Conservation (phyloP, 2,113 vertebrate genomes). For the Centrocercus urophasianus region DNA sequence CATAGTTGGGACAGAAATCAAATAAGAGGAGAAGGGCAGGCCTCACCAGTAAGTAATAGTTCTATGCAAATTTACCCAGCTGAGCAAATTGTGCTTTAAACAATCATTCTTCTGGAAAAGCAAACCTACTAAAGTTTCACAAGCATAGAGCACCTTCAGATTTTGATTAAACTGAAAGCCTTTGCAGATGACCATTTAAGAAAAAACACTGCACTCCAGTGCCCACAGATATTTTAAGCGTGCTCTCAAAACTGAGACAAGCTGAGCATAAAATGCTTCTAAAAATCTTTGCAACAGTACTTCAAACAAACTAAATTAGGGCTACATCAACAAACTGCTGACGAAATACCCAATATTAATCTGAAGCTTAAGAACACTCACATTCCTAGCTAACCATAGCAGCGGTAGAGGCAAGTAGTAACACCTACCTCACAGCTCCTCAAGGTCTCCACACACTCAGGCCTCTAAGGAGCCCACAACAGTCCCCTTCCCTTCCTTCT, state of each 20-base stretch:
- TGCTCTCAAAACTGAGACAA: neutral
- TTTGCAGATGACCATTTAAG: neutral
- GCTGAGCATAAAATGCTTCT: neutral
- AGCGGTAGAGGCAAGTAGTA: rapidly evolving
- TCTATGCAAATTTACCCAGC: neutral
- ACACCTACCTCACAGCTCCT: neutral
- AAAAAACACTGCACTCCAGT: too few relatives aligned
- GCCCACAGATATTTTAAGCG: neutral
- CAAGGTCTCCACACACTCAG: neutral
- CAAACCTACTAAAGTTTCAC: neutral
- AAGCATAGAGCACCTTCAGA: neutral
- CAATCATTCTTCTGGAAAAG: neutral
- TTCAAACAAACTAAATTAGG: neutral
- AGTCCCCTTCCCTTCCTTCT: neutral
- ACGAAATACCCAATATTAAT: neutral
- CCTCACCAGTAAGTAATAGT: neutral
- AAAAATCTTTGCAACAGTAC: neutral
- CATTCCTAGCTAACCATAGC: neutral
- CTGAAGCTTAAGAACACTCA: neutral
- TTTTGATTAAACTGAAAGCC: neutral
- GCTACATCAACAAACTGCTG: neutral
- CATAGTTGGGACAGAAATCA: neutral
- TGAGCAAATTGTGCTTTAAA: neutral
- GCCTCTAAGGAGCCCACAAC: neutral
- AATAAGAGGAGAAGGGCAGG: neutral